Percentiles rank a stretch among this genome's conserved stretches.
phyloP scores from a whole-genome alignment of 2,888 invertebrate species.

The Mythimna loreyi region DNA sequence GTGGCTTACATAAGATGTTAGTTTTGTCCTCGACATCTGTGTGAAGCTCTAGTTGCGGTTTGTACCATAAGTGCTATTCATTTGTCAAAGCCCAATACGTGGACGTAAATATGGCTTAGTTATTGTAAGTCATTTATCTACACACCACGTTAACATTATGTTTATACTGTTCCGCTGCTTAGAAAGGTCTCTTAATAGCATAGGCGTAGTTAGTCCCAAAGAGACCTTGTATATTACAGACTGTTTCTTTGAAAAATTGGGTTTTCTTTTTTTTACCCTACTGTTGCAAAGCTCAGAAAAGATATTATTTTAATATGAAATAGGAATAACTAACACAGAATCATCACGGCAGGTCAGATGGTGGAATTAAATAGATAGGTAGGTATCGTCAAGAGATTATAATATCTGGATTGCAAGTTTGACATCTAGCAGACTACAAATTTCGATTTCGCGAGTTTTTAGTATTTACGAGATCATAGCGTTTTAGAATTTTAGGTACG shows the following conservation, averaged over 20 bases:
- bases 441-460: background rate
- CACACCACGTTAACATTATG: too few species aligned
- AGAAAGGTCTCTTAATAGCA: too few species aligned
- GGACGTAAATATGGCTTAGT: background rate
- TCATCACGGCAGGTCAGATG: background rate
- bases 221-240: background rate
- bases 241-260: background rate
- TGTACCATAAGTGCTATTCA: too few species aligned
- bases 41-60: background rate
- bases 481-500: background rate
- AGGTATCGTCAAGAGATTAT: background rate
- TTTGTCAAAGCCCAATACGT: background rate
- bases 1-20: conserved; percentile 24
- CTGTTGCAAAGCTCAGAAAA: background rate
- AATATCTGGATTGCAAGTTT: background rate
- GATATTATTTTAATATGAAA: background rate
- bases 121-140: too few species aligned
- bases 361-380: background rate
- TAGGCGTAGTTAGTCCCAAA: background rate
- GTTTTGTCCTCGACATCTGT: conserved; percentile 12
- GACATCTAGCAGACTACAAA: background rate
- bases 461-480: background rate
- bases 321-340: background rate
- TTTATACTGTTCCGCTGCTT: too few species aligned
- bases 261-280: background rate